phyloP scores from a whole-genome alignment of 2,888 invertebrate genomes.

The Zonitis immaculata region DNA sequence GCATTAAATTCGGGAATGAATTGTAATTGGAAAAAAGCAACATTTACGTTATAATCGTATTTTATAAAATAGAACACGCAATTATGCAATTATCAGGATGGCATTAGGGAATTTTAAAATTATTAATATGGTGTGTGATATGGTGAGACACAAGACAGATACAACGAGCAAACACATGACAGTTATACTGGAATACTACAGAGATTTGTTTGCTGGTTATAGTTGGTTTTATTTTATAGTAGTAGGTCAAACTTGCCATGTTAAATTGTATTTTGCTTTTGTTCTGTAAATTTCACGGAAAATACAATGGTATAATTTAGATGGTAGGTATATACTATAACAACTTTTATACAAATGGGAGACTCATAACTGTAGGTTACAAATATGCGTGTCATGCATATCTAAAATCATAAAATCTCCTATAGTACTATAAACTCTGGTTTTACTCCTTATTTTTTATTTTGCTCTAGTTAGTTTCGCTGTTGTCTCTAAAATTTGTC shows the following conservation, averaged over 20 bases:
- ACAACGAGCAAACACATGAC: not conserved
- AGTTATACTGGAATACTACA: not conserved
- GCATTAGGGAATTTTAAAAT: conserved; percentile 4
- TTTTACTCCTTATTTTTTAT: not conserved
- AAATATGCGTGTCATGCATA: conserved; percentile 12
- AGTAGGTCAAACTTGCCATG: conserved; percentile 1
- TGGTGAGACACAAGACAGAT: not conserved
- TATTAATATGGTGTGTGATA: too few relatives aligned
- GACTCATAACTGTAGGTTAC: conserved; percentile 13
- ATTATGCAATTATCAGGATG: conserved; percentile 11
- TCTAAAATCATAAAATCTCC: conserved; percentile 3
- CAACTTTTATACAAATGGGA: conserved; percentile 18
- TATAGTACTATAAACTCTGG: not conserved
- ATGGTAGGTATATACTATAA: conserved; percentile 6
- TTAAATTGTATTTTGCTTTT: not conserved
- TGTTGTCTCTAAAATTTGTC: too few relatives aligned
- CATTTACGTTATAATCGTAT: not conserved
- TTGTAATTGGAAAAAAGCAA: not conserved
- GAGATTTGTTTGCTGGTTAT: conserved; percentile 1
- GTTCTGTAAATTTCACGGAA: not conserved
- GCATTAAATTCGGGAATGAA: not conserved
- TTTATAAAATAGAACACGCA: conserved; percentile 7
- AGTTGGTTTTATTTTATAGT: not conserved
- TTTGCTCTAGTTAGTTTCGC: too few relatives aligned
- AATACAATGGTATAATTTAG: conserved; percentile 3